Conservation (phyloP, 2,888 invertebrate genomes). For the Parasteatoda lunata region DNA sequence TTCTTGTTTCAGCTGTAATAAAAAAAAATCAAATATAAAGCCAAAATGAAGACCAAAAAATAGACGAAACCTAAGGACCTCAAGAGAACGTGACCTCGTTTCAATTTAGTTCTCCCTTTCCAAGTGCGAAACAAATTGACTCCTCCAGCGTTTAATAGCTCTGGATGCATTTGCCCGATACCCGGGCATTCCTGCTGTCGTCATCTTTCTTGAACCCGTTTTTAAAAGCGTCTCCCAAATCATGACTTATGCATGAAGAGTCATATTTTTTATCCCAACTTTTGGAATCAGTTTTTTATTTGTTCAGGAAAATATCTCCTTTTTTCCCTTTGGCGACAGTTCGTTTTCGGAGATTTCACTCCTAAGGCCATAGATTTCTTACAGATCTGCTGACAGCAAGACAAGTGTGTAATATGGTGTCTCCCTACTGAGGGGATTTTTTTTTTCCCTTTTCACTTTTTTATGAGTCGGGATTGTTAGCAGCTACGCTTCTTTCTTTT, state of each 20-base stretch:
- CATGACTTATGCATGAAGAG: conserved; percentile 2
- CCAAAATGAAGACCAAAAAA: too few relatives aligned
- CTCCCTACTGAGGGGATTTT: not conserved
- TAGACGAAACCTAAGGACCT: too few relatives aligned
- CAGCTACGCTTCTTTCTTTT: not conserved
- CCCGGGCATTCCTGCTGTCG: not conserved
- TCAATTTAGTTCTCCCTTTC: not conserved
- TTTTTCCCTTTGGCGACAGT: not conserved
- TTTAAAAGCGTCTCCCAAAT: not conserved
- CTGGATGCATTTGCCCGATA: not conserved
- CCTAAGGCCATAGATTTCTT: not conserved
- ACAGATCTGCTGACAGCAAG: conserved; percentile 1
- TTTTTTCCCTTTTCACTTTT: not conserved
- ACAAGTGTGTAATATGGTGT: not conserved
- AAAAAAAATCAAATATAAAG: too few relatives aligned
- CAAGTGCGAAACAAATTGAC: conserved; percentile 2
- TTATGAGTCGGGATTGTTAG: not conserved
- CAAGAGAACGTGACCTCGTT: not conserved
- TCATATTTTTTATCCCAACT: not conserved
- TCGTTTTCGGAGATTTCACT: not conserved
- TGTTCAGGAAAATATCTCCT: not conserved
- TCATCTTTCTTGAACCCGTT: not conserved
- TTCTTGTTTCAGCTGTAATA: too few relatives aligned
- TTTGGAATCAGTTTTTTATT: not conserved
- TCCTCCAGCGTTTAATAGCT: conserved; percentile 5